These are phyloP conservation scores for Octodon degus DNA, from an alignment of 2,113 vertebrate genomes.

Conservation along the genomic window DNA sequence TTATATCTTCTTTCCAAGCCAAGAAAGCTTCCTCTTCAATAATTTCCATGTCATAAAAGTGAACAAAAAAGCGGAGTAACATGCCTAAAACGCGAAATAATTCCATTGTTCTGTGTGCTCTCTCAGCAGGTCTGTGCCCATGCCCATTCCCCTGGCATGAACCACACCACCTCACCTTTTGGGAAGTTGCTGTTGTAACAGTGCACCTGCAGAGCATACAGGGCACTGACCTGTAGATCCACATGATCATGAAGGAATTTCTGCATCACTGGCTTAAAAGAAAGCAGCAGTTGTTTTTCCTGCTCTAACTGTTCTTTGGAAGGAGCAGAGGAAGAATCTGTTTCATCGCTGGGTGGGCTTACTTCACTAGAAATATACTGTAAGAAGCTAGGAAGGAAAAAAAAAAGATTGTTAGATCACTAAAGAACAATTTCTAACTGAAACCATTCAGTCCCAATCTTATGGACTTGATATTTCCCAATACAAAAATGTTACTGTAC, in stretches of 20 bases:
- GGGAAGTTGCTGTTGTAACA: constrained; percentile 96
- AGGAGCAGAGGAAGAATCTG: constrained; percentile 94
- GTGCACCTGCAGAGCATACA: constrained; percentile 99
- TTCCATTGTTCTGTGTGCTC: background rate
- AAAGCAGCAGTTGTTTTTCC: constrained; percentile 96
- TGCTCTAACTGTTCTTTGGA: constrained; percentile 97
- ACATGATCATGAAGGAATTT: constrained; percentile 99
- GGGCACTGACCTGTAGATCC: constrained; percentile 98
- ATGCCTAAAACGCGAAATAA: constrained; percentile 88
- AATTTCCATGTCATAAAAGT: constrained; percentile 99
- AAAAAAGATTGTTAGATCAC: background rate
- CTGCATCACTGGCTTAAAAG: constrained; percentile 99
- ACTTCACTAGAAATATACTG: constrained; percentile 98
- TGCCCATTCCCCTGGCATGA: rapidly evolving
- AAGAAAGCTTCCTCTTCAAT: constrained; percentile 99
- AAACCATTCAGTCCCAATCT: background rate
- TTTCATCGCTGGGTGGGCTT: constrained; percentile 92
- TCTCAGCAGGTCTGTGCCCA: rapidly evolving
- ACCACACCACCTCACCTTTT: constrained; percentile 89
- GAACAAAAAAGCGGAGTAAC: constrained; percentile 99
- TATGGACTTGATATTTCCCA: background rate
- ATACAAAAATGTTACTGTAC: background rate
- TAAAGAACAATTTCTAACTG: background rate
- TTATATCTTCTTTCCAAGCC: constrained; percentile 99
- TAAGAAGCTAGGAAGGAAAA: constrained; percentile 92